Evolutionary conservation across 2,888 invertebrate genomes (phyloP), one percentile per base, ranked within the genome.

Genomic region (Caenorhabditis sp.): DNA sequence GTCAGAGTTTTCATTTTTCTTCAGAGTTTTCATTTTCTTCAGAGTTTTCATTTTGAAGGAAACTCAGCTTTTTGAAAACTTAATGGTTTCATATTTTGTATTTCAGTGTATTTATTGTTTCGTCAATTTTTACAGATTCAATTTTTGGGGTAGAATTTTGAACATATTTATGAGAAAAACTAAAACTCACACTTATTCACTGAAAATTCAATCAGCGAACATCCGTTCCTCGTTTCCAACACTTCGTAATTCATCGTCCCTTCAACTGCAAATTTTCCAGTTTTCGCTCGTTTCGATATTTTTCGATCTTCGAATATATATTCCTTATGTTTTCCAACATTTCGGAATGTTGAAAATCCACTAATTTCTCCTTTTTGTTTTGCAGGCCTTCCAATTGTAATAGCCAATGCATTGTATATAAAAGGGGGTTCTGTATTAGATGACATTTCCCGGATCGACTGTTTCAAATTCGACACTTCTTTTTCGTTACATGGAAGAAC

Each of bases 181-280:
- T n/a, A n/a, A 4, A 66, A 53, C 70, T 58, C 25, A 78, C 80
- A 81, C 63, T 81, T 81, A 49, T 78, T 65, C 17, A 71, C 58
- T 1, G 70, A 68, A 49, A 82, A 64, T 31, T 82, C 78, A 8
- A 82, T 63, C 12, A 81, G 49, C 14, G 79, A 78, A 43, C 76
- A 63, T 7, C 73, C 77, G 27, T 78, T 61, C 20, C 67, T 67
- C 1, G 65, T 66, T 8, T 63, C 76, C 25, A 81, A 58, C 1
- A 80, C 78, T 12, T 60, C 61, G 65, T 79, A 81, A 20, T 69
- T 70, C 63, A 81, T 70, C 27, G 54, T 59, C 43, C 81, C 81
- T 62, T 71, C 71, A 0, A 81, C 78, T 3, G 81, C 81, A 62
- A 53, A 81, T 59, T 81, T 81, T 43, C 81, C 81, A 27, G 60